Conservation (phyloP, 2,113 vertebrate genomes). For the Oreochromis spilurus region DNA sequence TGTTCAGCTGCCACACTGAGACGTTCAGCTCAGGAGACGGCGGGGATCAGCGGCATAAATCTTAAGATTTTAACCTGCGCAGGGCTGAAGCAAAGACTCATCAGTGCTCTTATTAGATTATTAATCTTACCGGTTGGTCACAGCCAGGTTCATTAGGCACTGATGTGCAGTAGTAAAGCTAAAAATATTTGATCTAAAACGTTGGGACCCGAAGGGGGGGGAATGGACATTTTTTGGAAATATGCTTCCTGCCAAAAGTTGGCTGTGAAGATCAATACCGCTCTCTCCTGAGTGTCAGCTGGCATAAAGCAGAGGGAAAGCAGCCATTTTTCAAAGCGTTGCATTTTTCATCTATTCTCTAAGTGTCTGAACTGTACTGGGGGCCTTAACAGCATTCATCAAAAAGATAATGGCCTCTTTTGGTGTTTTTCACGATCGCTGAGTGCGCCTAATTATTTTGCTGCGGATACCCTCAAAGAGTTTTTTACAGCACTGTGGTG, state of each 20-base stretch:
- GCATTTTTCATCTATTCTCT: background rate
- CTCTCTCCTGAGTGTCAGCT: background rate
- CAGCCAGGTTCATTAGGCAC: background rate
- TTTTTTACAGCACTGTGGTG: too few relatives aligned
- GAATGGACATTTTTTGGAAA: background rate
- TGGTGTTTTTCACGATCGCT: background rate
- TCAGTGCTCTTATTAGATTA: background rate
- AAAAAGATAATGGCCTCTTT: background rate
- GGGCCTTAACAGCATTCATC: background rate
- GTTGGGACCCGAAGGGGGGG: background rate
- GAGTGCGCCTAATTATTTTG: background rate
- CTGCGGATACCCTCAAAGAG: background rate
- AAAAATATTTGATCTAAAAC: background rate
- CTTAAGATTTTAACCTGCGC: background rate
- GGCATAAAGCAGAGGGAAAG: background rate
- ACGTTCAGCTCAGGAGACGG: background rate
- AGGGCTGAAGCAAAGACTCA: background rate
- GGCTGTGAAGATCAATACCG: background rate
- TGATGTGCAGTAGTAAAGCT: background rate
- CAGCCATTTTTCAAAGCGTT: background rate
- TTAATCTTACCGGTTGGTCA: background rate
- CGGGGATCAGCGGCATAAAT: background rate
- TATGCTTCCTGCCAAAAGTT: background rate
- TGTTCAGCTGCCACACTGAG: background rate
- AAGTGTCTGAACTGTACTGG: background rate